Evolutionary conservation across 2,888 invertebrate species (phyloP).

Genomic region (Steinernema hermaphroditum): DNA sequence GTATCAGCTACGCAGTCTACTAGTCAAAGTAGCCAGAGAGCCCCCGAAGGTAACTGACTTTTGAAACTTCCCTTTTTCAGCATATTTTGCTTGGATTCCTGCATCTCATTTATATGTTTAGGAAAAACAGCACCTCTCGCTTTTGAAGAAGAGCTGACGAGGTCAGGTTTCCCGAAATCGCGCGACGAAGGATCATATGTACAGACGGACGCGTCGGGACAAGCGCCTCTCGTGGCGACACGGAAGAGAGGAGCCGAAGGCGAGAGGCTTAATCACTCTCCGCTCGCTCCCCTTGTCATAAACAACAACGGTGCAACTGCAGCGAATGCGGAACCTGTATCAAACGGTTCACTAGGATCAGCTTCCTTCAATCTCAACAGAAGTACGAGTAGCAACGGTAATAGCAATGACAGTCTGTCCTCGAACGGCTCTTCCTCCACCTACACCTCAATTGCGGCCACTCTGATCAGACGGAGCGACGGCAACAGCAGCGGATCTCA

Average conservation of each 20-base stretch:
- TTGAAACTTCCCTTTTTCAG: too few relatives aligned
- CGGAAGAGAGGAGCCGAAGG: slow-evolving; percentile 39
- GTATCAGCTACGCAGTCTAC: neutral
- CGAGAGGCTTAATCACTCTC: slow-evolving; percentile 12
- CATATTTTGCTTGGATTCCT: too few relatives aligned
- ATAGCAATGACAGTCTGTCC: slow-evolving; percentile 27
- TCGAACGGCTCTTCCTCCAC: slow-evolving; percentile 21
- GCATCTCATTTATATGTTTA: neutral
- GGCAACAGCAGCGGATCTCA: slow-evolving; percentile 39
- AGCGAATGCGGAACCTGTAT: neutral
- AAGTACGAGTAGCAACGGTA: slow-evolving; percentile 6
- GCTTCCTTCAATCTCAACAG: slow-evolving; percentile 8
- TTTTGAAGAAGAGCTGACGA: neutral
- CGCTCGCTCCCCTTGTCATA: slow-evolving; percentile 10
- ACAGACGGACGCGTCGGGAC: slow-evolving; percentile 29
- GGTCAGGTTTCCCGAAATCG: neutral
- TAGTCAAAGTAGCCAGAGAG: too few relatives aligned
- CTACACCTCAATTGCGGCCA: slow-evolving; percentile 12
- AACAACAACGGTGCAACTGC: neutral
- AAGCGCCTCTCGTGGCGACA: slow-evolving; percentile 48
- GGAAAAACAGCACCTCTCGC: neutral
- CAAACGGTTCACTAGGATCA: slow-evolving; percentile 7
- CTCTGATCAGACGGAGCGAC: slow-evolving; percentile 32
- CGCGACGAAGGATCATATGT: neutral
- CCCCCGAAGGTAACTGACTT: too few relatives aligned